Base-by-base conservation (phyloP, 1,140 invertebrate species). In the Mesaphorura yosii region DNA sequence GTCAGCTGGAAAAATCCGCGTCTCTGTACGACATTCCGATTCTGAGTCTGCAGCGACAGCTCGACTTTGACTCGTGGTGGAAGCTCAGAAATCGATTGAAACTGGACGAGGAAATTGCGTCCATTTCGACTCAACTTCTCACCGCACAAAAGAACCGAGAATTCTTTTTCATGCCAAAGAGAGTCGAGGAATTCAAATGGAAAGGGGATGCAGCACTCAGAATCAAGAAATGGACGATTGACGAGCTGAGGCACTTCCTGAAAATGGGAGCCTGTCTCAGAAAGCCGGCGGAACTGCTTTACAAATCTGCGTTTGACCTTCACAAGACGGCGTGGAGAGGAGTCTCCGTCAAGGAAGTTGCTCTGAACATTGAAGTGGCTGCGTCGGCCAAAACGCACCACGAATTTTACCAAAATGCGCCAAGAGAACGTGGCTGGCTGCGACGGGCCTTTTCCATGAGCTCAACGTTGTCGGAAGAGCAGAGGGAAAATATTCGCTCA, bases 51-150 rank as follows among this genome's bases (percentile, higher is more conserved):
- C 77, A 64, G 81, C 85, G 63, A 79, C 88, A 23, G 81, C 88
- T 59, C 23, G 86, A 89, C 71, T 90, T 84, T 66, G 86, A 90
- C 63, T 76, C 81, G 38, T 90, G 87, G 86, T 85, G 81, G 67
- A 78, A 80, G 67, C 74, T 88, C 20, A 70, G 86, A 52, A 74
- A 77, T n/a, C 79, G 83, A 54, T 83, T 88, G 69, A 78, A 80
- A 58, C 84, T 84, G 2, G 83, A 89, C 66, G 78, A 82, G 64
- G 89, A 93, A 67, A 69, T 93, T 40, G 77, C 51, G 15, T 40
- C 75, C 51, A 69, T 94, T 23, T 84, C 88, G 59, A 73, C 72
- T 38, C 86, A 90, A 69, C 70, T 93, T 2, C 81, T 81, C 69
- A 70, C 75, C 17, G 82, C 82, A 12, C 84, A 91, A 66, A 81